Conservation (phyloP, 2,797 vertebrate species). For the Tragopan temminckii region DNA sequence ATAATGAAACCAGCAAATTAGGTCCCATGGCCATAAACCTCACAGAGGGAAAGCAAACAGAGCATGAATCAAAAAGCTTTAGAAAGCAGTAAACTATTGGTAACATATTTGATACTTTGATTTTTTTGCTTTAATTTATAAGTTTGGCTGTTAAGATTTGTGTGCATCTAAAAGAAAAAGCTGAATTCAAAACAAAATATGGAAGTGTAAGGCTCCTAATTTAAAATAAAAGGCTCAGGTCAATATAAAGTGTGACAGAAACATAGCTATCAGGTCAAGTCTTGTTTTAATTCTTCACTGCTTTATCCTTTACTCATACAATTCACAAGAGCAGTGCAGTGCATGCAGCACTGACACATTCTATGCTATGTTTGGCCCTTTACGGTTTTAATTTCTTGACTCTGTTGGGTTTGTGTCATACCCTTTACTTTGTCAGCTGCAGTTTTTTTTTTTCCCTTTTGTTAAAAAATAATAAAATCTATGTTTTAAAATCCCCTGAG, state of each 20-base stretch:
- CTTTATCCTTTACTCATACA: neutral
- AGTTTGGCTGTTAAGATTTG: slow-evolving; percentile 52
- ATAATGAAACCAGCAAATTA: slow-evolving; percentile 86
- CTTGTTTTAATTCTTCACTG: neutral
- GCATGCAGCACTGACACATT: slow-evolving; percentile 1
- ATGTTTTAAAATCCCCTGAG: slow-evolving; percentile 53
- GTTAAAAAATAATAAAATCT: neutral
- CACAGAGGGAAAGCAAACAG: slow-evolving; percentile 83
- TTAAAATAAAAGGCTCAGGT: neutral
- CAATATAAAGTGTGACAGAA: slow-evolving; percentile 12
- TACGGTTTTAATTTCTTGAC: slow-evolving; percentile 40
- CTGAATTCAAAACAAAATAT: neutral
- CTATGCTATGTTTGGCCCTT: neutral
- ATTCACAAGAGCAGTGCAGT: neutral
- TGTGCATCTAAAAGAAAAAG: slow-evolving; percentile 3
- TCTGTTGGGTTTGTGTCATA: slow-evolving; percentile 25
- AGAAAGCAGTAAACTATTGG: slow-evolving; percentile 82
- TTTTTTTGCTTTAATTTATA: neutral
- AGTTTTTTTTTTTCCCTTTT: neutral
- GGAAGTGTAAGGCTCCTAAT: neutral
- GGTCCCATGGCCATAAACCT: slow-evolving; percentile 84
- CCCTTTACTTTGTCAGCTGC: neutral
- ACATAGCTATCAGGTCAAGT: neutral
- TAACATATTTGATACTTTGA: slow-evolving; percentile 14
- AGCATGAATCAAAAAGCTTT: slow-evolving; percentile 84